Percentiles rank a stretch among this genome's conserved stretches.
phyloP scores from a whole-genome alignment of 2,113 vertebrate species.

The Bubo blakistoni region DNA sequence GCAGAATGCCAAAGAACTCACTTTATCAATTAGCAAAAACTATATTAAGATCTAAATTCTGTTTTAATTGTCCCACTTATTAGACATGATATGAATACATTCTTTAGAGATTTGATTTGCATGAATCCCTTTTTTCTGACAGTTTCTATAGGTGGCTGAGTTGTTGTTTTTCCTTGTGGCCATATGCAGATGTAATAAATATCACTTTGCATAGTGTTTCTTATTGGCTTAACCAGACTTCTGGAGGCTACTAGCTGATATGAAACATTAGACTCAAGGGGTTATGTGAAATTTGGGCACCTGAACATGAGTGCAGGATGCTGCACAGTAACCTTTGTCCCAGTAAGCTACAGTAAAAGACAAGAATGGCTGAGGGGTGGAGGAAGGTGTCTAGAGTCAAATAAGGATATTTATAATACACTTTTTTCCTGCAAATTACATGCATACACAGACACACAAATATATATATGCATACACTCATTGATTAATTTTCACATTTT shows the following conservation, averaged over 20 bases:
- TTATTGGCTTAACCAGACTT: not conserved
- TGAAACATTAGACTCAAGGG: not conserved
- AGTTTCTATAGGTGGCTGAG: not conserved
- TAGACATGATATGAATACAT: not conserved
- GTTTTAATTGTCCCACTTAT: not conserved
- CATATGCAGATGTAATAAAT: not conserved
- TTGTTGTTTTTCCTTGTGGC: not conserved
- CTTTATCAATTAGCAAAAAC: not conserved
- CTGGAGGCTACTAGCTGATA: not conserved
- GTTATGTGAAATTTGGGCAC: not conserved
- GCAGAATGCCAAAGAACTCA: not conserved
- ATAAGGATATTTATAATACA: not conserved
- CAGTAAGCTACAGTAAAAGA: not conserved
- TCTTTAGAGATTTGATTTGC: not conserved
- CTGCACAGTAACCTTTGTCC: not conserved
- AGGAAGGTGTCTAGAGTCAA: not conserved
- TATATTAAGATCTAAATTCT: not conserved
- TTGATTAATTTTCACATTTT: not conserved
- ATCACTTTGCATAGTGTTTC: not conserved
- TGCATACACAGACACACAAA: not conserved
- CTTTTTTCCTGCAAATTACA: not conserved
- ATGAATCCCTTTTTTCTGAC: not conserved
- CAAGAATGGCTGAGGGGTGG: not conserved
- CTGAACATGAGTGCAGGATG: not conserved
- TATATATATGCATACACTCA: fast-evolving